Percentiles rank a stretch among this genome's conserved stretches.
Evolutionary conservation across 2,113 vertebrate genomes (phyloP).

Genomic region (Laticauda colubrina): DNA sequence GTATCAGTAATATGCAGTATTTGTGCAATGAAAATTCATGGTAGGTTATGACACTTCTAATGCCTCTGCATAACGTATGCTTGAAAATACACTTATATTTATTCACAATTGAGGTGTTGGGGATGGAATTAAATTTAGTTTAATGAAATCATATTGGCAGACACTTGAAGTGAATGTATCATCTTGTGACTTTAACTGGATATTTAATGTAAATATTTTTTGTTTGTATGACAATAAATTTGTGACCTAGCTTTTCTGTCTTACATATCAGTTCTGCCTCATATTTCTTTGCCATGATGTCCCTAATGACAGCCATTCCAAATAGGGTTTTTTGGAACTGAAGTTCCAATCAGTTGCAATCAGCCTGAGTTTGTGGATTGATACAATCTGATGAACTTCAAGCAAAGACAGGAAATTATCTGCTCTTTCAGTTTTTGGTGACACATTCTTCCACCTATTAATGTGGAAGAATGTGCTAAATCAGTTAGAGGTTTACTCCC

Average conservation of each 20-base stretch:
- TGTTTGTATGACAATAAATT: not conserved
- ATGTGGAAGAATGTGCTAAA: not conserved
- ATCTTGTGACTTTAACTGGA: not conserved
- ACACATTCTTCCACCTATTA: not conserved
- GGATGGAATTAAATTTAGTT: not conserved
- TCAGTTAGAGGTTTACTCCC: not conserved
- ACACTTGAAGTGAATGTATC: not conserved
- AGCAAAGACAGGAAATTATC: not conserved
- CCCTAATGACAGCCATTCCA: not conserved
- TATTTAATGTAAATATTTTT: not conserved
- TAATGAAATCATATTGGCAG: not conserved
- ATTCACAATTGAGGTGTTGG: not conserved
- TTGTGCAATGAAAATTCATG: not conserved
- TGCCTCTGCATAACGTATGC: not conserved
- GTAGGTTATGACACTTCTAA: not conserved
- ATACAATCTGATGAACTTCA: not conserved
- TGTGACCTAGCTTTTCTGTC: not conserved
- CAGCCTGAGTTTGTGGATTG: not conserved
- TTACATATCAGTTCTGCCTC: not conserved
- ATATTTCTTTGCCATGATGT: not conserved
- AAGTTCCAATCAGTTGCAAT: not conserved
- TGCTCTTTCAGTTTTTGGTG: not conserved
- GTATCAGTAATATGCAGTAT: not conserved
- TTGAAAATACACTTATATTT: not conserved
- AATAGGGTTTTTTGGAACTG: not conserved